A percentile compares a stretch with the other conserved stretches of the same genome.
These are phyloP conservation scores for Anthrax anthrax DNA, from an alignment of 2,888 invertebrate genomes.

Conservation along the genomic window DNA sequence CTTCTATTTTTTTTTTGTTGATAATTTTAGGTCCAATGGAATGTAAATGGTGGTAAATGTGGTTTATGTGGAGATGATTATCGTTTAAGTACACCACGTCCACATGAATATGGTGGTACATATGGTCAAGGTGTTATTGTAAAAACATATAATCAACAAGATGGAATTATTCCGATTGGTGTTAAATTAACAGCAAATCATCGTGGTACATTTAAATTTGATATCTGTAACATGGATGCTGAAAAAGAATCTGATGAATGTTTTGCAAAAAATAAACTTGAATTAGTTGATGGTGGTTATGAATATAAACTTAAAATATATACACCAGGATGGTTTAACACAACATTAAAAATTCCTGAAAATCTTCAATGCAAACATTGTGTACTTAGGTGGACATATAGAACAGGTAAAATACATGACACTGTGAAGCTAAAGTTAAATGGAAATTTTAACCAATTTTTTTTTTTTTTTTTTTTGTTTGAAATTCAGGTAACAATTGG, in stretches of 20 bases:
- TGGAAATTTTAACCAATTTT: background rate
- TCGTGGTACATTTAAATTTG: slow-evolving; percentile 29
- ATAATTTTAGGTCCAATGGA: slow-evolving; percentile 27
- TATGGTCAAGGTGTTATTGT: slow-evolving; percentile 32
- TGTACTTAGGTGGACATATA: slow-evolving; percentile 37
- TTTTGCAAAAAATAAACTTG: slow-evolving; percentile 27
- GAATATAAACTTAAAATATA: slow-evolving; percentile 5
- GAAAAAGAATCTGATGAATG: slow-evolving; percentile 35
- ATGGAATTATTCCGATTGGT: slow-evolving; percentile 19
- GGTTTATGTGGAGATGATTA: slow-evolving; percentile 37
- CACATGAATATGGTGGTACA: slow-evolving; percentile 35
- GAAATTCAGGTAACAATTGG: slow-evolving; percentile 27
- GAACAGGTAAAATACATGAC: slow-evolving; percentile 21
- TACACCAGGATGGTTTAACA: slow-evolving; percentile 11
- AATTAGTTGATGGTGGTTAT: slow-evolving; percentile 13
- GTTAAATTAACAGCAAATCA: slow-evolving; percentile 31
- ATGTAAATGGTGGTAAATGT: slow-evolving; percentile 29
- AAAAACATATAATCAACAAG: slow-evolving; percentile 21
- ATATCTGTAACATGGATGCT: slow-evolving; percentile 30
- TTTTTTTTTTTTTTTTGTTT: too few relatives aligned
- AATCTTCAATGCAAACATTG: slow-evolving; percentile 33
- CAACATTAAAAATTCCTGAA: slow-evolving; percentile 24
- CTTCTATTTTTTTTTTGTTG: background rate
- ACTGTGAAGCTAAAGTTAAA: too few relatives aligned
- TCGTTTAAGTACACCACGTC: slow-evolving; percentile 26